These are phyloP conservation scores for Tribolium castaneum DNA, from an alignment of 1,140 invertebrate genomes.

Conservation along the genomic window DNA sequence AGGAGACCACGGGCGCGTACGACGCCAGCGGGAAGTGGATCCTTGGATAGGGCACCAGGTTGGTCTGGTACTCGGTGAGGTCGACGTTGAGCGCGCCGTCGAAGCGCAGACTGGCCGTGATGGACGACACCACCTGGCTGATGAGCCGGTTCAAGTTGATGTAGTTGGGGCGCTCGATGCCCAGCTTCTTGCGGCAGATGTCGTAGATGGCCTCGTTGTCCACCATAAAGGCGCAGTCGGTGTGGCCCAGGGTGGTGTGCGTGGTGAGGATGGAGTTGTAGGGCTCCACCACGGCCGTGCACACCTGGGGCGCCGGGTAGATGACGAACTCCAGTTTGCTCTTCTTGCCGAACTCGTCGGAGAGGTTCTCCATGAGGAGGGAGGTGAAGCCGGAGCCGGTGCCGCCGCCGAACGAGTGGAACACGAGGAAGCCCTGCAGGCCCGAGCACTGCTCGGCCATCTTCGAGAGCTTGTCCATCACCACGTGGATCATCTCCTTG, in stretches of 20 bases:
- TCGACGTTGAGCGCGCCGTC: conserved; percentile 83
- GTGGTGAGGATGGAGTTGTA: conserved; percentile 77
- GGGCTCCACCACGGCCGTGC: conserved; percentile 79
- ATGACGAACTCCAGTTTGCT: conserved; percentile 82
- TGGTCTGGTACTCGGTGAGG: conserved; percentile 84
- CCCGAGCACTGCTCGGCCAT: conserved; percentile 73
- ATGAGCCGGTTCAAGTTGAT: conserved; percentile 75
- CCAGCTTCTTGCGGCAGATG: conserved; percentile 74
- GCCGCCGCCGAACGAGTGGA: conserved; percentile 92
- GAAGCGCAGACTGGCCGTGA: conserved; percentile 82
- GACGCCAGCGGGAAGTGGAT: conserved; percentile 79
- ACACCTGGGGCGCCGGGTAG: conserved; percentile 81
- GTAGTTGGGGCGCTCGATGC: conserved; percentile 74
- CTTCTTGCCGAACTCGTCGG: conserved; percentile 81
- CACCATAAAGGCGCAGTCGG: conserved; percentile 73
- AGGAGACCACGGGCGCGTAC: conserved; percentile 75
- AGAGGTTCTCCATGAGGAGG: conserved; percentile 82
- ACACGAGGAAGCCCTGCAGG: conserved; percentile 82
- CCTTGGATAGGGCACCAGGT: conserved; percentile 76
- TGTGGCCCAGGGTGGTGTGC: conserved; percentile 73
- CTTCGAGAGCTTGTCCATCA: conserved; percentile 70
- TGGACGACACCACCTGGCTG: conserved; percentile 81
- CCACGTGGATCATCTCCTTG: conserved; percentile 75
- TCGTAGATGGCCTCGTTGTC: conserved; percentile 83
- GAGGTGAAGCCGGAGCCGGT: conserved; percentile 89